Base-by-base conservation (phyloP, 2,797 vertebrate species). In the Myotis vivesi region DNA sequence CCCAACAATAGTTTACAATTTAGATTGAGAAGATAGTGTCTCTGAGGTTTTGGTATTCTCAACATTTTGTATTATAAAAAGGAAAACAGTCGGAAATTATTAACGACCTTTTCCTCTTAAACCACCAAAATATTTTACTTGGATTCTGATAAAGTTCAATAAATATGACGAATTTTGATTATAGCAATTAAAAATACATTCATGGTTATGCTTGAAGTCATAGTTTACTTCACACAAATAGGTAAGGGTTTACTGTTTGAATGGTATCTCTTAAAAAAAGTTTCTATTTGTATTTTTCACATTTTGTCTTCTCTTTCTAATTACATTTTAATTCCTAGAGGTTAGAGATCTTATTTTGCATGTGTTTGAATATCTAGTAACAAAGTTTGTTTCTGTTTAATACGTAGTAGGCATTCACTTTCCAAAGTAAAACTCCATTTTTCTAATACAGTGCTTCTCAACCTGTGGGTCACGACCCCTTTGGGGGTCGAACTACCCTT, bases 261-360 rank as follows among this genome's bases (percentile, higher is more conserved):
- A 64, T 94, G 36, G 13, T 87, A 1, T 94, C 16, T 73, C 49
- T 85, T 91, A 80, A 80, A 94, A 83, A 10, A 71, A 66, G 46
- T 6, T 66, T 77, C 16, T 71, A 2, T 66, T 85, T 94, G 10
- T 41, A 59, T 73, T 79, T 75, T 96, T 85, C 38, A 88, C 68
- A 80, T 76, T 59, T 59, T 71, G 4, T 51, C 11, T 82, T 68
- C 64, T 68, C 64, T 68, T 36, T 33, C 38, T 79, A 51, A 82
- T 57, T 68, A 36, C 5, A 49, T 66, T 92, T 92, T 88, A n/a
- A 3, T 55, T 87, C 7, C 38, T 87, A 80, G 11, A 73, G 4
- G 8, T 25, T 49, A 94, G 20, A 64, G 36, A 44, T 10, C 19
- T 81, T 92, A 71, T 92, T 93, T 55, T 92, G n/a, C 82, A 16